Evolutionary conservation across 2,113 vertebrate genomes (phyloP).

Genomic region (Labeo rohita): DNA sequence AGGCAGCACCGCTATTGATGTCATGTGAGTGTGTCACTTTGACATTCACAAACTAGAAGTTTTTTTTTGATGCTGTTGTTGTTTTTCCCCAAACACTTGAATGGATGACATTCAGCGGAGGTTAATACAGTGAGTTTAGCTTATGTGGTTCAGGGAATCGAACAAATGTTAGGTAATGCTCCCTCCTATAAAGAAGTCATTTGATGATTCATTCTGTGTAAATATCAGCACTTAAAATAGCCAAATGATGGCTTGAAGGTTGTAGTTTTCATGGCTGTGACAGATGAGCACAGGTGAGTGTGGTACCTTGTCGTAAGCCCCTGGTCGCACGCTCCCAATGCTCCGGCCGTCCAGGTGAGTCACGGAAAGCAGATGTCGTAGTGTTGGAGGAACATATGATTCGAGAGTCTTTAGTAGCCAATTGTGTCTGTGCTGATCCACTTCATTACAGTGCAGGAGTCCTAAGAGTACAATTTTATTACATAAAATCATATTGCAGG

Average conservation of each 20-base stretch:
- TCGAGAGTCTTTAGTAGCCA: slow-evolving; percentile 84
- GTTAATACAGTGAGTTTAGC: not conserved
- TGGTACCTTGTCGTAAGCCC: slow-evolving; percentile 82
- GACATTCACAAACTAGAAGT: slow-evolving; percentile 3
- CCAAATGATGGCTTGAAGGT: not conserved
- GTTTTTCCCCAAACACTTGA: not conserved
- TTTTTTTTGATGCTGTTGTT: not conserved
- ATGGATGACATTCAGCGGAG: not conserved
- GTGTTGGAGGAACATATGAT: slow-evolving; percentile 84
- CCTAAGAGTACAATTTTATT: slow-evolving; percentile 69
- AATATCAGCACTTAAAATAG: slow-evolving; percentile 4
- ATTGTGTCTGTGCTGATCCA: slow-evolving; percentile 78
- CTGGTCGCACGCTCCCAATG: slow-evolving; percentile 76
- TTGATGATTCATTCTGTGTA: not conserved
- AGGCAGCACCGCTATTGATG: not conserved
- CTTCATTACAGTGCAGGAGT: slow-evolving; percentile 88
- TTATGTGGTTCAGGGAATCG: not conserved
- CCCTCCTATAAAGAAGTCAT: not conserved
- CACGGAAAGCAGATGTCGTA: slow-evolving; percentile 74
- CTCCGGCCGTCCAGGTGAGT: slow-evolving; percentile 83
- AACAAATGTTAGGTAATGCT: not conserved
- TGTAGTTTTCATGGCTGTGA: not conserved
- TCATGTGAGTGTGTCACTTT: slow-evolving; percentile 14
- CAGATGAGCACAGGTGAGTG: not conserved
- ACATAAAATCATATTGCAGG: not conserved